Base-by-base conservation (phyloP, 2,113 vertebrate species). In the Eubucco bourcierii region DNA sequence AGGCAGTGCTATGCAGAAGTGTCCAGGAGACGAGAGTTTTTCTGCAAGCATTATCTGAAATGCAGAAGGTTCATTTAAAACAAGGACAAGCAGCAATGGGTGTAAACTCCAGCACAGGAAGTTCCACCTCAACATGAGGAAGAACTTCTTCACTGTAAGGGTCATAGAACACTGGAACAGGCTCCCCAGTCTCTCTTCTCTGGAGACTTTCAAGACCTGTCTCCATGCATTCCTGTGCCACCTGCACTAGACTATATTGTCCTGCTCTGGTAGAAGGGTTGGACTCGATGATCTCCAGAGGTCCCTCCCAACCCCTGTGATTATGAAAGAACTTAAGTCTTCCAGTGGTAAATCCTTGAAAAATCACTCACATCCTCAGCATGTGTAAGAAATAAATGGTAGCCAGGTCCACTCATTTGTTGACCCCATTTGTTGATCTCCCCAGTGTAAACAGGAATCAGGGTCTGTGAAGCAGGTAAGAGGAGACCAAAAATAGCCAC, bases 21-120 rank as follows among this genome's bases (percentile, higher is more conserved):
- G 12, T 25, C 34, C 33, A 75, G 52, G 63, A 84, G 59, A 75
- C 2, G 0, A 10, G 5, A 87, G 8, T 72, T 84, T 76, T 70
- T 15, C 31, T 41, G 37, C 20, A 95, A 88, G 33, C 44, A 70
- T 53, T 59, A 73, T 81, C 55, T 31, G 14, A 88, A 55, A 82
- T 46, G 55, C 78, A 90, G 34, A 76, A 81, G 16, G 18, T 63
- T 87, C 24, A 82, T 93, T 96, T 82, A 91, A 90, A 93, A 81
- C 50, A 46, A 46, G 16, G 44, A 46, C 44, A 46, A 17, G 15
- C 16, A 17, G 15, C 44, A 46, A 18, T 46, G 44, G 44, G 7
- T 46, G 44, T 18, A 46, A 46, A 46, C 44, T 46, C 15, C 44
- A 46, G 17, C 44, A 46, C 44, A 46, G 44, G 16, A 46, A 46